A percentile compares a stretch with the other conserved stretches of the same genome.
phyloP scores from a whole-genome alignment of 2,113 vertebrate species.

The Anarrhichthys ocellatus region DNA sequence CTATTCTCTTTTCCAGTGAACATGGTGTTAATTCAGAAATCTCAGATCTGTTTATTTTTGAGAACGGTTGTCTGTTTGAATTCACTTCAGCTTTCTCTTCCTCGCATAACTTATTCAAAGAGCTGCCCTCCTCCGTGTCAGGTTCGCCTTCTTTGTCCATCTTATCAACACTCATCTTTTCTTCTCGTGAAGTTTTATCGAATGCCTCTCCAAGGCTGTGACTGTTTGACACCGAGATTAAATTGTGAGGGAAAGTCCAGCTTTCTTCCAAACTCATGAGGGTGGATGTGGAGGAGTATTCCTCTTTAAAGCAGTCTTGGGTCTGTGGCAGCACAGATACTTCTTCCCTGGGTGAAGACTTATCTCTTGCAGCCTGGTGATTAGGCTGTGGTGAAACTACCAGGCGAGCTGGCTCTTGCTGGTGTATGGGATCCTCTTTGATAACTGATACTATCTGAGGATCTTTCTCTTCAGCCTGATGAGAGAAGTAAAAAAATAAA shows the following conservation, averaged over 20 bases:
- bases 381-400: constrained; percentile 31
- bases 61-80: constrained; percentile 21
- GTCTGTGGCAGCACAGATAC: constrained; percentile 24
- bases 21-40: constrained; percentile 37
- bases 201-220: constrained; percentile 18
- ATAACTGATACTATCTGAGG: constrained; percentile 40
- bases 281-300: constrained; percentile 18
- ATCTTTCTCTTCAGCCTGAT: constrained; percentile 63
- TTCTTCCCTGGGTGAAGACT: constrained; percentile 39
- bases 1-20: constrained; percentile 50
- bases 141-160: constrained; percentile 11
- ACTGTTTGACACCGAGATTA: constrained; percentile 34
- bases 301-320: constrained; percentile 13
- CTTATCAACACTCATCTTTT: constrained; percentile 10
- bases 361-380: constrained; percentile 36
- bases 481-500: constrained; percentile 56
- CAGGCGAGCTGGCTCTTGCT: constrained; percentile 25
- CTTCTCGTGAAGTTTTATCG: constrained; percentile 30
- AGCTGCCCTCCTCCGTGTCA: constrained; percentile 4
- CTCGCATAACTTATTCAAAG: constrained; percentile 6
- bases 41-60: constrained; percentile 49
- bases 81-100: constrained; percentile 69
- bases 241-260: constrained; percentile 13
- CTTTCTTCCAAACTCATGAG: constrained; percentile 18
- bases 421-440: constrained; percentile 17